A percentile compares a stretch with the other conserved stretches of the same genome.
phyloP scores from a whole-genome alignment of 2,888 invertebrate species.

The Clitarchus hookeri region DNA sequence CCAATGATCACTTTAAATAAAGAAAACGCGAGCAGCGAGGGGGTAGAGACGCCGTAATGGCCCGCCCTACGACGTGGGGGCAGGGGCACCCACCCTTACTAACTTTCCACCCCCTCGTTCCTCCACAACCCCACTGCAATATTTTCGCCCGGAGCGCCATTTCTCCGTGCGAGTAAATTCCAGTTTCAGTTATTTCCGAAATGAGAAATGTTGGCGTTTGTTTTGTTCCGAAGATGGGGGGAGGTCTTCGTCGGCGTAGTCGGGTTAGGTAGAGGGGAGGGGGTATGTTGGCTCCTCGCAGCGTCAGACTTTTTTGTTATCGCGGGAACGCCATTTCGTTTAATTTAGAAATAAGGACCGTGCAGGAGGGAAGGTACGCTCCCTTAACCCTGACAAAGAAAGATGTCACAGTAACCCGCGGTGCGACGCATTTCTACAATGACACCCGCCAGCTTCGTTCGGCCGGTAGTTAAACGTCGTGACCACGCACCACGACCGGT shows the following conservation, averaged over 20 bases:
- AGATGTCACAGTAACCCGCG: background rate
- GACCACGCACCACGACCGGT: background rate
- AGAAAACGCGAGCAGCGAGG: slow-evolving; percentile 29
- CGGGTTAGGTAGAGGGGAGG: background rate
- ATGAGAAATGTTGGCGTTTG: slow-evolving; percentile 26
- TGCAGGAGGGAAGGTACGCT: background rate
- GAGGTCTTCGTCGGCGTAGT: background rate
- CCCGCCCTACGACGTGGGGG: background rate
- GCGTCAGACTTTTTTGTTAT: background rate
- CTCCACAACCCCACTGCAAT: background rate
- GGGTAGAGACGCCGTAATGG: slow-evolving; percentile 2
- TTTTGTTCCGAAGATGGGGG: background rate
- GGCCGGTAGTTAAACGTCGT: background rate
- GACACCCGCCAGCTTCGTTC: background rate
- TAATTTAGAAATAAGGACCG: slow-evolving; percentile 20
- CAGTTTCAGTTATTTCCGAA: slow-evolving; percentile 20
- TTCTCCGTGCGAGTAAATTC: slow-evolving; percentile 20
- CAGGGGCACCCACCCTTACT: background rate
- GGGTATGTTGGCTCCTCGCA: background rate
- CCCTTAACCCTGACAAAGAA: background rate
- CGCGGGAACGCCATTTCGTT: background rate
- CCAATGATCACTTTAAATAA: slow-evolving; percentile 41
- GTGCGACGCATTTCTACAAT: background rate
- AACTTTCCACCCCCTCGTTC: background rate
- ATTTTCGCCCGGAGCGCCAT: background rate